Base-by-base conservation (phyloP, 2,888 invertebrate genomes). In the Tridacna crocea region DNA sequence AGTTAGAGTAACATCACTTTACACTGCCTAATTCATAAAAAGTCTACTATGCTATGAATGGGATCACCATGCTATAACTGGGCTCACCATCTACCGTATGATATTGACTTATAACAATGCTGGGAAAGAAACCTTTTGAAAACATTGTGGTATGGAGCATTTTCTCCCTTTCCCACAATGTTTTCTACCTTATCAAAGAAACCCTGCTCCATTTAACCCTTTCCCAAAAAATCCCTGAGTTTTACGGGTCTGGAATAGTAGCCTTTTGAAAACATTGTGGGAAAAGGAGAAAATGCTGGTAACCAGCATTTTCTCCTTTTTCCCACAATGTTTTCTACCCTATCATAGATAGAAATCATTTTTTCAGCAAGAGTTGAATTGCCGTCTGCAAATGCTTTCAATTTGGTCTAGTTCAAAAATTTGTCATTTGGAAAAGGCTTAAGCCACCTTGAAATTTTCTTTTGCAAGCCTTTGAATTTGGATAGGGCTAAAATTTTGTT, bases 261-360 rank as follows among this genome's bases (percentile, higher is more conserved):
- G 55, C 15, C 55, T 19, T 55, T 55, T 6, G 55, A 55, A 55
- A 55, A 55, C 55, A 55, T 55, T 2, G 55, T 55, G 55, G 19
- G 3, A 55, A 61, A 24, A 22, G 61, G 24, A 61, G 61, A 61
- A 61, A 13, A 13, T 61, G 19, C 3, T 24, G 22, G 22, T 24
- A 24, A 61, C 22, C n/a, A 61, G 61, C 61, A 61, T 22, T 24
- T 61, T 61, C 19, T 61, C 61, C 61, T 61, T 61, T 60, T 19
- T 55, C 22, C 13, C 24, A 13, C 22, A 61, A 61, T 61, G 61
- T 61, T 61, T 22, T 22, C 15, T 61, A 13, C 61, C n/a, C 17
- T 55, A 4, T 55, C 55, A 19, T 6, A 55, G 55, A 55, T n/a
- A n/a, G n/a, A 55, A 55, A 55, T 55, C 4, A 4, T 19, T 10